Conservation (phyloP, 2,797 vertebrate genomes). For the Cuculus canorus region DNA sequence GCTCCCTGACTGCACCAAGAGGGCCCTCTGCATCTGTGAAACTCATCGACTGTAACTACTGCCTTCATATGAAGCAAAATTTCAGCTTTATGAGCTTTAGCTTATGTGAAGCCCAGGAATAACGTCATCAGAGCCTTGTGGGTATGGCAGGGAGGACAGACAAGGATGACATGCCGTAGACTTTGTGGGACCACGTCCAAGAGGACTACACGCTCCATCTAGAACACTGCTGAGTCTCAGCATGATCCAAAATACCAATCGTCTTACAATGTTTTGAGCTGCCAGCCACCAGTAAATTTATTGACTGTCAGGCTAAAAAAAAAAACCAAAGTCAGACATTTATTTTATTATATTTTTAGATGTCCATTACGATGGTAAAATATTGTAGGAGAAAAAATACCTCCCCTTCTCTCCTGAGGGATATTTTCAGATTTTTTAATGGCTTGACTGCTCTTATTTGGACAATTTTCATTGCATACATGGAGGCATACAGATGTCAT, state of each 20-base stretch:
- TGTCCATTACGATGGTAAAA: neutral
- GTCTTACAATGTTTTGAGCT: constrained; percentile 13
- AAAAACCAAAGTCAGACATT: neutral
- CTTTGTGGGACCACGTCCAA: neutral
- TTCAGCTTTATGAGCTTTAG: constrained; percentile 16
- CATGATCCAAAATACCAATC: constrained; percentile 38
- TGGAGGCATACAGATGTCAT: neutral
- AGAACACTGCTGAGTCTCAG: constrained; percentile 14
- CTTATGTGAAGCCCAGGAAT: constrained; percentile 21
- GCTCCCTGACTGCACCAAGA: neutral
- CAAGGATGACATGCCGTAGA: neutral
- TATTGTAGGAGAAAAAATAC: neutral
- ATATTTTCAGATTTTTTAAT: constrained; percentile 36
- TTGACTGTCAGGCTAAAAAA: constrained; percentile 43
- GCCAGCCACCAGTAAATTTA: constrained; percentile 48
- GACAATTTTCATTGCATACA: neutral
- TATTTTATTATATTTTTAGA: constrained; percentile 30
- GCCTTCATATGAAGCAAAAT: neutral
- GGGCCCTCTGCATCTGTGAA: constrained; percentile 19
- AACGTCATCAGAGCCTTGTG: constrained; percentile 14
- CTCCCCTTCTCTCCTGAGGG: neutral
- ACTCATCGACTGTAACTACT: constrained; percentile 14
- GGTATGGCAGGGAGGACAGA: neutral
- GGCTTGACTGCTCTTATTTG: neutral
- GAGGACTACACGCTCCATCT: neutral